Conservation (phyloP, 2,113 vertebrate genomes). For the Actenoides lindsayi region DNA sequence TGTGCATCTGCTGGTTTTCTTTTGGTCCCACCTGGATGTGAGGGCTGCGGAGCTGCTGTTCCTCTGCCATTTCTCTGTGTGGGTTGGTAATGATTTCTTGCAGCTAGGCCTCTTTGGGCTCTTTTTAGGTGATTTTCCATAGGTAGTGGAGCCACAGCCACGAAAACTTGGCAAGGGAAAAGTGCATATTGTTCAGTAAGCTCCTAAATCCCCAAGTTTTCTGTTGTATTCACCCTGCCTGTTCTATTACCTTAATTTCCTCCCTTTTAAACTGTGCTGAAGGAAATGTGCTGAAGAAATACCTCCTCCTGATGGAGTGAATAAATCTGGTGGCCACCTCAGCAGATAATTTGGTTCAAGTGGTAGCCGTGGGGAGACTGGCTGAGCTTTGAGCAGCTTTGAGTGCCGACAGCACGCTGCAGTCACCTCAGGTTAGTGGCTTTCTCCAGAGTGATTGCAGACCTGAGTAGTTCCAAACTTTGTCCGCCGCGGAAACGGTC, state of each 20-base stretch:
- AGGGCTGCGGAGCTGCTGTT: too few species aligned
- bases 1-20: background rate
- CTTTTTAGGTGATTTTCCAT: background rate
- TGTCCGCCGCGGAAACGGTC: background rate
- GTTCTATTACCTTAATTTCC: background rate
- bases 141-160: background rate
- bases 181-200: background rate
- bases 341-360: background rate
- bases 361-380: background rate
- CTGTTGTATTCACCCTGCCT: too few species aligned
- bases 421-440: background rate
- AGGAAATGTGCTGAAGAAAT: background rate
- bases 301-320: background rate
- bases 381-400: background rate
- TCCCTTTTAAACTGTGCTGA: too few species aligned
- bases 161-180: background rate
- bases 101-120: background rate
- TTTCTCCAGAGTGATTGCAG: background rate
- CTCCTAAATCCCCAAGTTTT: background rate
- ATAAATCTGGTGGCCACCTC: background rate
- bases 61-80: background rate
- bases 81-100: background rate
- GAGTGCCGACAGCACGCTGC: background rate
- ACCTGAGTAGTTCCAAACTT: background rate
- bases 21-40: background rate